A percentile compares a stretch with the other conserved stretches of the same genome.
Evolutionary conservation across 2,888 invertebrate genomes (phyloP).

Genomic region (Mythimna loreyi): DNA sequence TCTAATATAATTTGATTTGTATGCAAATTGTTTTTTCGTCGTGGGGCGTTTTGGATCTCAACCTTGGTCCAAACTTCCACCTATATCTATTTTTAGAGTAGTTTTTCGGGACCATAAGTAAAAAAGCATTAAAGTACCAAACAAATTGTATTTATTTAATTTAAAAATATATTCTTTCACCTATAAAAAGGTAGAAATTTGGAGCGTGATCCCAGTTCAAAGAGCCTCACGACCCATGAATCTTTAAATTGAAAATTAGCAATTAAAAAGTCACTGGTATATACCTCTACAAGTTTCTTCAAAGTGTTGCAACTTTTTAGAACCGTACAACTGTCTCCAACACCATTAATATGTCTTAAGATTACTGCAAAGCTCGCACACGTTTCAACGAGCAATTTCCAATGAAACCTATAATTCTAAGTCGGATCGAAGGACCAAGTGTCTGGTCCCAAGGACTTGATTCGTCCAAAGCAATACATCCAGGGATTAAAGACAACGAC

Average conservation of each 20-base stretch:
- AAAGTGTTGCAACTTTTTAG: background rate
- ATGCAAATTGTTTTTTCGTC: too few species aligned
- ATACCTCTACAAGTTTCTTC: background rate
- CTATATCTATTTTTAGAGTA: too few species aligned
- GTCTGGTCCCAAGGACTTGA: conserved; percentile 44
- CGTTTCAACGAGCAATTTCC: conserved; percentile 26
- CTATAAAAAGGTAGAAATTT: too few species aligned
- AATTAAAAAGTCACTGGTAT: background rate
- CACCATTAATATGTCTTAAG: conserved; percentile 9
- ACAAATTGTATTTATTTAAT: too few species aligned
- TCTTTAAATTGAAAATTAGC: background rate
- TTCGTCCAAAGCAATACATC: conserved; percentile 59
- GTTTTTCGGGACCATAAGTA: too few species aligned
- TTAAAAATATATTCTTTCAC: too few species aligned
- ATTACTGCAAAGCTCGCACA: background rate
- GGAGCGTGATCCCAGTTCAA: too few species aligned
- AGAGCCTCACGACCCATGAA: too few species aligned
- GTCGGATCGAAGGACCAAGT: conserved; percentile 18
- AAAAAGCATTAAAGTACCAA: too few species aligned
- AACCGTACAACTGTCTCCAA: background rate
- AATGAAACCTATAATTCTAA: conserved; percentile 32
- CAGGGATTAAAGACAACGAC: conserved; percentile 60
- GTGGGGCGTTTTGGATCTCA: too few species aligned
- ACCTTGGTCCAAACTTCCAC: too few species aligned
- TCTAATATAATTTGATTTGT: too few species aligned